phyloP scores from a whole-genome alignment of 2,113 vertebrate genomes.

The Microcebus tavaratra region DNA sequence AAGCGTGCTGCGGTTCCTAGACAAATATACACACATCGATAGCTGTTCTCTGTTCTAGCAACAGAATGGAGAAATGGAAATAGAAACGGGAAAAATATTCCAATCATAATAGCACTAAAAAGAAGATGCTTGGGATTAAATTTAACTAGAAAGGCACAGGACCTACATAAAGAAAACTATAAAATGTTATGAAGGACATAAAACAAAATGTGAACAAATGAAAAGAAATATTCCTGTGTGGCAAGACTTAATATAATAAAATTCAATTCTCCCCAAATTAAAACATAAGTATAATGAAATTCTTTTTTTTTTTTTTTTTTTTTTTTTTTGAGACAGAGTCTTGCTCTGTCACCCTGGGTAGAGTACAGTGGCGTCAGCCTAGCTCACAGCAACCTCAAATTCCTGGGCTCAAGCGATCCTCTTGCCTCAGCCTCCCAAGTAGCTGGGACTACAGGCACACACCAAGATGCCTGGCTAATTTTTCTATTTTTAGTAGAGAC shows the following conservation, averaged over 20 bases:
- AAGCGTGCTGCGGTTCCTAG: neutral
- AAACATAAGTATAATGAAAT: slow-evolving; percentile 42
- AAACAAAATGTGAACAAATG: slow-evolving; percentile 21
- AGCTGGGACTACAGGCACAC: too few relatives aligned
- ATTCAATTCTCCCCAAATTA: neutral
- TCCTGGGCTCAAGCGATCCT: too few relatives aligned
- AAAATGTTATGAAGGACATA: slow-evolving; percentile 38
- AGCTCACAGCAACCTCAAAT: too few relatives aligned
- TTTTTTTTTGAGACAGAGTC: too few relatives aligned
- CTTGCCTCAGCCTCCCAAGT: too few relatives aligned
- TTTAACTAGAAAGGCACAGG: neutral
- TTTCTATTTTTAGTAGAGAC: too few relatives aligned
- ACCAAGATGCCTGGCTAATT: too few relatives aligned
- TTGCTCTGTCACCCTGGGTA: too few relatives aligned
- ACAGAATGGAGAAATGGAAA: neutral
- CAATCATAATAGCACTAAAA: neutral
- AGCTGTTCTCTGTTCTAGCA: neutral
- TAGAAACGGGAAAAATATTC: neutral
- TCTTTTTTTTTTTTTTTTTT: neutral
- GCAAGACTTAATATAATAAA: neutral
- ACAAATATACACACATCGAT: neutral
- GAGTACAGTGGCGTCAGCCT: too few relatives aligned
- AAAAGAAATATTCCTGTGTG: neutral
- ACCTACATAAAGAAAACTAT: neutral
- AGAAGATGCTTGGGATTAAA: neutral